A percentile compares a stretch with the other conserved stretches of the same genome.
Evolutionary conservation across 2,797 vertebrate genomes (phyloP).

Genomic region (Moxostoma hubbsi): DNA sequence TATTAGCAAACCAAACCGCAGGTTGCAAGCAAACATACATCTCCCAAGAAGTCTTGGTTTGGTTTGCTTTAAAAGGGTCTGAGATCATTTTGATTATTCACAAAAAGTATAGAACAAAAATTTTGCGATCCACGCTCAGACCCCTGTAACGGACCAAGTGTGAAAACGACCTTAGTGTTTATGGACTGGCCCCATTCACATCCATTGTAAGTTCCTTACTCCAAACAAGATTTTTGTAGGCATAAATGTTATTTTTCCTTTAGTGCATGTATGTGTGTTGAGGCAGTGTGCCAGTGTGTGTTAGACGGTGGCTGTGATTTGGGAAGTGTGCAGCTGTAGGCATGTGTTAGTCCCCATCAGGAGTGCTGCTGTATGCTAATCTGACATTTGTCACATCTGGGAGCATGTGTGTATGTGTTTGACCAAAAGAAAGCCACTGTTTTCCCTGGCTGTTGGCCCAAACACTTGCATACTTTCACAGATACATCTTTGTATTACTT

Average conservation of each 20-base stretch:
- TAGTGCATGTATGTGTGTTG: conserved; percentile 8
- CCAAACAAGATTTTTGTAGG: neutral
- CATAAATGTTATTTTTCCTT: neutral
- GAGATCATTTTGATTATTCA: too few relatives aligned
- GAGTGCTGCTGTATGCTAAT: conserved; percentile 60
- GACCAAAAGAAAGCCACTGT: conserved; percentile 2
- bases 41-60: too few relatives aligned
- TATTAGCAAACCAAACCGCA: too few relatives aligned
- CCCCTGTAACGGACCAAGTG: too few relatives aligned
- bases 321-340: conserved; percentile 36
- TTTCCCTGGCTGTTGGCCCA: neutral
- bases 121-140: too few relatives aligned
- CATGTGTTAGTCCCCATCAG: conserved; percentile 27
- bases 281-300: conserved; percentile 40
- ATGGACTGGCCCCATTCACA: too few relatives aligned
- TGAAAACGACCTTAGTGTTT: too few relatives aligned
- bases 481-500: neutral
- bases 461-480: conserved; percentile 4
- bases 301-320: conserved; percentile 31
- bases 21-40: too few relatives aligned
- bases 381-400: conserved; percentile 61
- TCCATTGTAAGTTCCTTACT: neutral
- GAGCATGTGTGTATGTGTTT: conserved; percentile 24
- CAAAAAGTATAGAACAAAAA: too few relatives aligned
- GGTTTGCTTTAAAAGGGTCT: too few relatives aligned